phyloP scores from a whole-genome alignment of 2,888 invertebrate species.

The Apotomis betuletana region DNA sequence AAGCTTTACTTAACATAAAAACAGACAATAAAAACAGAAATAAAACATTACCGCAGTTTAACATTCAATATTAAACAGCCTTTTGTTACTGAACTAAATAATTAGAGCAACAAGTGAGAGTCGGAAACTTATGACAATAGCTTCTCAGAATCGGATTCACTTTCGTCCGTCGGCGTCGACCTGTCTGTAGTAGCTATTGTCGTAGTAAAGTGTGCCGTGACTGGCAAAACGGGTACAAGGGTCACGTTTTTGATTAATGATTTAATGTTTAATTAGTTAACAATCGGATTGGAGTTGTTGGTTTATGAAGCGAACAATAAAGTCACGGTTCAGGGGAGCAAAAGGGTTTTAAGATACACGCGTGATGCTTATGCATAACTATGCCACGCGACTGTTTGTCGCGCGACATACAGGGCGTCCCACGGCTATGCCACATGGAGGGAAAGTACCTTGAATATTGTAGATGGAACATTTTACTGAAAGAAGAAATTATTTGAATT shows the following conservation, averaged over 20 bases:
- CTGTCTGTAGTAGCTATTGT: constrained; percentile 47
- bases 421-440: no score
- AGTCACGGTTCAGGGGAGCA: no score
- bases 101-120: constrained; percentile 41
- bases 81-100: constrained; percentile 32
- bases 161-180: constrained; percentile 47
- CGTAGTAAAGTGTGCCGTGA: constrained; percentile 10
- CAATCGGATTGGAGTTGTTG: neutral
- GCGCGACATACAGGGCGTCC: no score
- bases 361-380: no score
- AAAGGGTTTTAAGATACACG: no score
- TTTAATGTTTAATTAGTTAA: constrained; percentile 27
- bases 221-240: constrained; percentile 43
- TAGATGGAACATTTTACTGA: no score
- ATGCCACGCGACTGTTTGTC: no score
- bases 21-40: neutral
- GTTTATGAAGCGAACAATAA: no score
- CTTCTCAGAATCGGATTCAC: constrained; percentile 47
- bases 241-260: constrained; percentile 57
- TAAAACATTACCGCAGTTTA: neutral
- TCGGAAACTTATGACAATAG: constrained; percentile 30
- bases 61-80: neutral
- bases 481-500: no score
- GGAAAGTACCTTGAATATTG: no score
- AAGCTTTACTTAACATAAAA: no score